Conservation (phyloP, 2,888 invertebrate genomes). For the Copidosoma aretas region DNA sequence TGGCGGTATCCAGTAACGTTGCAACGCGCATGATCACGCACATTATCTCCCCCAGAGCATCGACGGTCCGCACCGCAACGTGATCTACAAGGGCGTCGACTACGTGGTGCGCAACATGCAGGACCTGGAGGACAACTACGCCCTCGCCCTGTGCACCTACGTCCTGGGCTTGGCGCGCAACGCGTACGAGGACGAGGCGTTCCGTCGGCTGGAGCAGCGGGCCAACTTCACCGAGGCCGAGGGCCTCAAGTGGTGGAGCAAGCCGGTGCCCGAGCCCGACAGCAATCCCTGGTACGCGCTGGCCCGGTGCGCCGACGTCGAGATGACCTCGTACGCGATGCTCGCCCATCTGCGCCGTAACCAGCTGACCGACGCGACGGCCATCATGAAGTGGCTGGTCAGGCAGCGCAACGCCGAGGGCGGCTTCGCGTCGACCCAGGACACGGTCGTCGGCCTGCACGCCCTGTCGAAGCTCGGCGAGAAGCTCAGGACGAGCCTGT, state of each 20-base stretch:
- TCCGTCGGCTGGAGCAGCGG: constrained; percentile 68
- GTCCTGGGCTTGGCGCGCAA: constrained; percentile 80
- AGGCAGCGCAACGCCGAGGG: constrained; percentile 74
- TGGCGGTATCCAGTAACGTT: too few species aligned
- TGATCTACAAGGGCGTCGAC: constrained; percentile 78
- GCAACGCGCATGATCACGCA: too few species aligned
- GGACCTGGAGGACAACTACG: constrained; percentile 73
- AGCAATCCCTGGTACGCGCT: constrained; percentile 72
- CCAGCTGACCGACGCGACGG: constrained; percentile 66
- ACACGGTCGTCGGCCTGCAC: constrained; percentile 77
- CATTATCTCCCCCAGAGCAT: constrained; percentile 51
- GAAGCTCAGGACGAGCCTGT: constrained; percentile 65
- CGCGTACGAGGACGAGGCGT: constrained; percentile 71
- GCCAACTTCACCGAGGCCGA: constrained; percentile 64
- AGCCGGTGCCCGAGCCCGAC: constrained; percentile 66
- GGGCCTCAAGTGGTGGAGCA: constrained; percentile 84
- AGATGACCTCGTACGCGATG: constrained; percentile 88
- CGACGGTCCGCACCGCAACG: constrained; percentile 67
- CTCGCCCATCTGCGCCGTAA: constrained; percentile 70
- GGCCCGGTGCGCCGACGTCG: constrained; percentile 78
- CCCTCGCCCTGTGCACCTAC: constrained; percentile 77
- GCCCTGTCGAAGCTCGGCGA: constrained; percentile 74
- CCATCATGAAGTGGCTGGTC: constrained; percentile 77
- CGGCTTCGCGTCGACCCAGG: constrained; percentile 77
- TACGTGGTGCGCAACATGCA: constrained; percentile 75